phyloP scores from a whole-genome alignment of 2,797 vertebrate genomes.

The Netta rufina region DNA sequence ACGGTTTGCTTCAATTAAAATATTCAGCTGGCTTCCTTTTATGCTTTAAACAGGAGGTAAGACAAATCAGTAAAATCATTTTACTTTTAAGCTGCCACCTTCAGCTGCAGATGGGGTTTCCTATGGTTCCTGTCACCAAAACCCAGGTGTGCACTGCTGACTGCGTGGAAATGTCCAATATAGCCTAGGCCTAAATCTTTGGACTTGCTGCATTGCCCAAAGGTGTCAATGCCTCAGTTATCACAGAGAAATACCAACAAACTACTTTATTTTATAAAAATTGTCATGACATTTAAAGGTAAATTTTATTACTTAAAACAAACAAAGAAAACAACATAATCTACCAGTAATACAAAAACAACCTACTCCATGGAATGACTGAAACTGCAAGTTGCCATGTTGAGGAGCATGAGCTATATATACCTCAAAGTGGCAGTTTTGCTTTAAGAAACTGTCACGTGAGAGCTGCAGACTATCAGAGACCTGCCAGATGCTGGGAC shows the following conservation, averaged over 20 bases:
- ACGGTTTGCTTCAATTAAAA: background rate
- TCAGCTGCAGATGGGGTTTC: background rate
- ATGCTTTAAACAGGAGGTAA: rapidly evolving
- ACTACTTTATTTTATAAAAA: background rate
- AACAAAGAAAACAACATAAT: background rate
- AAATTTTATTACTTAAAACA: background rate
- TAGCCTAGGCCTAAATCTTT: background rate
- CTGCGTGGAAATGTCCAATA: rapidly evolving
- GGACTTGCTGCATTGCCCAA: background rate
- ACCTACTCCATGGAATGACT: background rate
- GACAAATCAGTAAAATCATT: background rate
- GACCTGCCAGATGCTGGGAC: rapidly evolving
- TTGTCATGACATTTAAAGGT: rapidly evolving
- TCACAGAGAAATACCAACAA: background rate
- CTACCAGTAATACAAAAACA: background rate
- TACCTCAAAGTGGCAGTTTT: background rate
- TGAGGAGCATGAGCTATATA: background rate
- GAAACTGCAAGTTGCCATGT: background rate
- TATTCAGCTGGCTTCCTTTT: background rate
- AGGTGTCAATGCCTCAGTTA: rapidly evolving
- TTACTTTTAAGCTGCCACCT: background rate
- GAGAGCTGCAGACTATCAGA: background rate
- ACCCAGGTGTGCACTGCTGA: rapidly evolving
- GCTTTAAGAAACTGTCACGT: background rate
- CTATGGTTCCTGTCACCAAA: rapidly evolving